Evolutionary conservation across 30 jellyfish, hydroid and myxozoan species (phyloP).

Genomic region (Rhopilema esculentum): DNA sequence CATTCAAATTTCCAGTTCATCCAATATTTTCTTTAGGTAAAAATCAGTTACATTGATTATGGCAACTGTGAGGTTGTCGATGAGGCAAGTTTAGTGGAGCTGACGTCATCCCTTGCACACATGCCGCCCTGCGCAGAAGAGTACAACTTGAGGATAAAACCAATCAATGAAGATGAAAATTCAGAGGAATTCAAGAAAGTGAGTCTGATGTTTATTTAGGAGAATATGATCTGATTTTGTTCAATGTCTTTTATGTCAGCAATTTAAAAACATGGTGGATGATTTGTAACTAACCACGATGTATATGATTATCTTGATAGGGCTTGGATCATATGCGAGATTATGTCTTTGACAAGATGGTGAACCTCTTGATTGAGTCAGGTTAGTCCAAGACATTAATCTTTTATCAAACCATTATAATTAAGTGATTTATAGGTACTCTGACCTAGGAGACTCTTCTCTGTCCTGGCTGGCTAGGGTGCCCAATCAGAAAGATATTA

Average conservation of each 20-base stretch:
- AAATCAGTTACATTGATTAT: slow-evolving; percentile 66
- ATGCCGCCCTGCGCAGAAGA: slow-evolving; percentile 56
- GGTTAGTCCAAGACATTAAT: neutral
- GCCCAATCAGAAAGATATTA: too few species aligned
- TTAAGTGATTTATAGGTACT: neutral
- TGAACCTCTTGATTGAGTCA: neutral
- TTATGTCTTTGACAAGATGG: neutral
- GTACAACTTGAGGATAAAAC: slow-evolving; percentile 30
- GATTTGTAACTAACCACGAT: neutral
- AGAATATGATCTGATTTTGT: neutral
- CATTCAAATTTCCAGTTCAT: neutral
- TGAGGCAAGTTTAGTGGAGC: slow-evolving; percentile 25
- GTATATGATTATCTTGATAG: neutral
- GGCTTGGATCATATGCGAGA: neutral
- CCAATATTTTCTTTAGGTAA: slow-evolving; percentile 24
- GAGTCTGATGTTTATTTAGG: neutral
- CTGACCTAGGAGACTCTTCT: neutral
- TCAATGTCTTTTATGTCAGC: neutral
- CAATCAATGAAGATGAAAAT: slow-evolving; percentile 21
- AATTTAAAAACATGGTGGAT: neutral
- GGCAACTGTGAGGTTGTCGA: slow-evolving; percentile 74
- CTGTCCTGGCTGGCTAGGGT: neutral
- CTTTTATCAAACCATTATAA: too few species aligned
- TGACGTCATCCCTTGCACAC: slow-evolving; percentile 52
- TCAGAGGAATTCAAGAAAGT: slow-evolving; percentile 57